Base-by-base conservation (phyloP, 2,888 invertebrate species). In the Julus scanicus region DNA sequence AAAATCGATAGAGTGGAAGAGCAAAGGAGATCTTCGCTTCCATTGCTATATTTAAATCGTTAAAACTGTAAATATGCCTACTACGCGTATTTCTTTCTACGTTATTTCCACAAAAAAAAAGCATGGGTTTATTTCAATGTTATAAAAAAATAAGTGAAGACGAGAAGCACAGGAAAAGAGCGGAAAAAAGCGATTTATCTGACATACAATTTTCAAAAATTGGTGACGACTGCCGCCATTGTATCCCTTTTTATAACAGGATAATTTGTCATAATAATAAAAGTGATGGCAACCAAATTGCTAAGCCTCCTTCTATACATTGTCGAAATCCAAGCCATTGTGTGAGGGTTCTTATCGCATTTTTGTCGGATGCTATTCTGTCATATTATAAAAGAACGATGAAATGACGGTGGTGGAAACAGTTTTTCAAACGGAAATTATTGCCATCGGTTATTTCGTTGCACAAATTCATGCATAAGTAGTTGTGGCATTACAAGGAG, bases 191-290 rank as follows among this genome's bases (percentile, higher is more conserved):
- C 80, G 37, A 37, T 80, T 80, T 37, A 37, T 80, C 80, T 37
- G 37, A 1, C 29, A 37, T 80, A 37, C 37, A 37, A 37, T 29
- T 80, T 13, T 80, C 13, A 80, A 9, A 80, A 80, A 80, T 80
- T 80, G 80, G 80, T 37, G 80, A 80, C 80, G 80, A 80, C 80
- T 80, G 80, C 80, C 80, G 80, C 37, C 37, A 80, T 80, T 80
- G 80, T 80, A 80, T 80, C 20, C 80, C 80, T 29, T 37, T 80
- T 80, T 80, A 37, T 80, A 80, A 80, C 80, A 80, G 80, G 80
- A 80, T 80, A 80, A 80, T 80, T 80, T 80, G 80, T 80, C 80
- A 80, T 80, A 80, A 80, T 80, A 80, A 80, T 80, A 80, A 80
- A 80, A 37, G 37, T 80, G 80, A 80, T 80, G 80, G 80, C 80